phyloP scores from a whole-genome alignment of 2,888 invertebrate genomes.

The Stenodema calcarata region DNA sequence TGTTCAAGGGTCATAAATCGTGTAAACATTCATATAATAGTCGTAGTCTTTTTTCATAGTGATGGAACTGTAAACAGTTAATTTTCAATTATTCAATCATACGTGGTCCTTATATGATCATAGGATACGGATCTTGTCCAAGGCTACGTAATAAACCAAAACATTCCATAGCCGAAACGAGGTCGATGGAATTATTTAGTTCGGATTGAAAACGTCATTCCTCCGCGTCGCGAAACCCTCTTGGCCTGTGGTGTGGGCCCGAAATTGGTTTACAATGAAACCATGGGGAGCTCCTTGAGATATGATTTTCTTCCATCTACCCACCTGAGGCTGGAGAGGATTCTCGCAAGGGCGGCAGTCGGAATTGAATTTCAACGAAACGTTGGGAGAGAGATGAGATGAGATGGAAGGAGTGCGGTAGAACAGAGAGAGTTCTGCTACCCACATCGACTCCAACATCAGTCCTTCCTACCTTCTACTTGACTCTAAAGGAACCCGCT shows the following conservation, averaged over 20 bases:
- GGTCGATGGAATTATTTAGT: neutral
- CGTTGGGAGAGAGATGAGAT: neutral
- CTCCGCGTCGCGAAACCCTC: neutral
- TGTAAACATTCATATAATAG: no score
- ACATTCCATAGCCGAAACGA: no score
- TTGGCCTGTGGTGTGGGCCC: neutral
- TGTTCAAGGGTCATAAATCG: no score
- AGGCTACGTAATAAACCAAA: no score
- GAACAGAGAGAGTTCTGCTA: neutral
- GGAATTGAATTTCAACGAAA: slow-evolving; percentile 31
- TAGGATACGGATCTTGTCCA: no score
- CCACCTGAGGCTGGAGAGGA: neutral
- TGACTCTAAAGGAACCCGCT: slow-evolving; percentile 16
- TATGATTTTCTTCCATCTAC: slow-evolving; percentile 8
- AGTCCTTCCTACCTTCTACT: neutral
- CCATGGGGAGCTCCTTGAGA: neutral
- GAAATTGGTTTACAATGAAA: slow-evolving; percentile 30
- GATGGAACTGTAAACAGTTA: no score
- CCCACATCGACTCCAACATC: neutral
- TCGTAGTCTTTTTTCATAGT: no score
- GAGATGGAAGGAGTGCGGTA: neutral
- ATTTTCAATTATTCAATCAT: no score
- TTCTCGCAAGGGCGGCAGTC: neutral
- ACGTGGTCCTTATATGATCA: no score
- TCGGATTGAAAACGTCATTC: neutral